Conservation (phyloP, 2,888 invertebrate species). For the Pyrrhosoma nymphula region DNA sequence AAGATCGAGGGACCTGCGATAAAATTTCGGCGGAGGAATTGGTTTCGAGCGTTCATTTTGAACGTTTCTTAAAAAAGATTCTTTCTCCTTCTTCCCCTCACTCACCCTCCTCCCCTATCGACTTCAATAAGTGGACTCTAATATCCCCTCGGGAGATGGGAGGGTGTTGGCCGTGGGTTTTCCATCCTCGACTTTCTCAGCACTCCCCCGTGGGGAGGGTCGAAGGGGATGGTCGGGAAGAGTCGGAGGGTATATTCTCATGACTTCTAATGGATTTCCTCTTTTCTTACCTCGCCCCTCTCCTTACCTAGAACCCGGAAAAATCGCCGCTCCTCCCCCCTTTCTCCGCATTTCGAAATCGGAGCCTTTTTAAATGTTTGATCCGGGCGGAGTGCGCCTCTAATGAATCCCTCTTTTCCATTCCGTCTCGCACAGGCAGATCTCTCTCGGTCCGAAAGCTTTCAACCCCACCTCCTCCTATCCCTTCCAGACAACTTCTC, state of each 20-base stretch:
- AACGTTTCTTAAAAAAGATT: slow-evolving; percentile 15
- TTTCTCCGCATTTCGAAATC: neutral
- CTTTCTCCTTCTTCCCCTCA: neutral
- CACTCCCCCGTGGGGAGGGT: neutral
- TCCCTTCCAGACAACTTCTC: neutral
- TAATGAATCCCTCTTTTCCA: slow-evolving; percentile 57
- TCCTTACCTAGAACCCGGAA: neutral
- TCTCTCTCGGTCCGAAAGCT: neutral
- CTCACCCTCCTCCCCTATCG: neutral
- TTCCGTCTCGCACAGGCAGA: neutral
- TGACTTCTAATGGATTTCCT: slow-evolving; percentile 58
- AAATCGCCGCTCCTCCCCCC: neutral
- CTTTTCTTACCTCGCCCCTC: neutral
- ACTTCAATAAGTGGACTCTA: slow-evolving; percentile 55
- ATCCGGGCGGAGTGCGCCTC: slow-evolving; percentile 3
- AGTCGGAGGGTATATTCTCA: neutral
- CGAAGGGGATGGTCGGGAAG: neutral
- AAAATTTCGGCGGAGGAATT: slow-evolving; percentile 45
- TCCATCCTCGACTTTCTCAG: neutral
- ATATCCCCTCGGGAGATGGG: neutral
- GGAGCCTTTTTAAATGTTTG: slow-evolving; percentile 42
- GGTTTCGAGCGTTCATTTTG: slow-evolving; percentile 49
- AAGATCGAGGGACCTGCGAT: neutral
- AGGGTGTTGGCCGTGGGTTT: neutral
- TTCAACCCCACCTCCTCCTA: neutral